Conservation (phyloP, 2,113 vertebrate species). For the Stercorarius parasiticus region DNA sequence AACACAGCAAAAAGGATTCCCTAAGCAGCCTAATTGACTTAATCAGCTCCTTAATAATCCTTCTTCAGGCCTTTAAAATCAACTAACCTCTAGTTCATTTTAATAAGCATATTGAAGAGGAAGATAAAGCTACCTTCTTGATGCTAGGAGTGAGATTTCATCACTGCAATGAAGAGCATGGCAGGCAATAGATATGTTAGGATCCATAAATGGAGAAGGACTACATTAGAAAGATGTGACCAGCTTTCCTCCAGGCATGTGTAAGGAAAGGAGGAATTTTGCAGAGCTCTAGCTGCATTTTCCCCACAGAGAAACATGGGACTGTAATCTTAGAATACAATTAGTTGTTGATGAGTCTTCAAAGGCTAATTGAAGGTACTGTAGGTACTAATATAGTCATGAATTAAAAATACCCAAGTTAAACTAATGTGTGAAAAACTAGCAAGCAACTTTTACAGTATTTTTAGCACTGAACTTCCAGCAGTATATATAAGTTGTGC, state of each 20-base stretch:
- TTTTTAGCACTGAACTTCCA: not conserved
- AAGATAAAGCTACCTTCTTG: not conserved
- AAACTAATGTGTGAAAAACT: not conserved
- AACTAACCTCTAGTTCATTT: constrained; percentile 54
- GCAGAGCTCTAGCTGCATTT: not conserved
- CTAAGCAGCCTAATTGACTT: constrained; percentile 62
- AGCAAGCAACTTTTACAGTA: not conserved
- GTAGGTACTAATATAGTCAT: not conserved
- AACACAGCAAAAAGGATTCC: constrained; percentile 52
- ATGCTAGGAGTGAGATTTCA: constrained; percentile 14
- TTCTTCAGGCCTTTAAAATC: constrained; percentile 49
- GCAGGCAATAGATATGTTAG: not conserved
- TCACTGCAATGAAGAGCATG: not conserved
- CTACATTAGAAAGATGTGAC: not conserved
- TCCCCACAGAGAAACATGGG: not conserved
- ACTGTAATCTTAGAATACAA: not conserved
- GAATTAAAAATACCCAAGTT: not conserved
- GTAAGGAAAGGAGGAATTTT: not conserved
- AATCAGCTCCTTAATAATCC: constrained; percentile 65
- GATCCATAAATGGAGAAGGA: not conserved
- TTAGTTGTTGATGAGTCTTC: not conserved
- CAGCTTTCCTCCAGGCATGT: not conserved
- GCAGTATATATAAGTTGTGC: not conserved
- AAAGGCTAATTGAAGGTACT: not conserved
- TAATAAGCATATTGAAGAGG: constrained; percentile 45